phyloP scores from a whole-genome alignment of 2,888 invertebrate genomes.

The Protonemura montana region DNA sequence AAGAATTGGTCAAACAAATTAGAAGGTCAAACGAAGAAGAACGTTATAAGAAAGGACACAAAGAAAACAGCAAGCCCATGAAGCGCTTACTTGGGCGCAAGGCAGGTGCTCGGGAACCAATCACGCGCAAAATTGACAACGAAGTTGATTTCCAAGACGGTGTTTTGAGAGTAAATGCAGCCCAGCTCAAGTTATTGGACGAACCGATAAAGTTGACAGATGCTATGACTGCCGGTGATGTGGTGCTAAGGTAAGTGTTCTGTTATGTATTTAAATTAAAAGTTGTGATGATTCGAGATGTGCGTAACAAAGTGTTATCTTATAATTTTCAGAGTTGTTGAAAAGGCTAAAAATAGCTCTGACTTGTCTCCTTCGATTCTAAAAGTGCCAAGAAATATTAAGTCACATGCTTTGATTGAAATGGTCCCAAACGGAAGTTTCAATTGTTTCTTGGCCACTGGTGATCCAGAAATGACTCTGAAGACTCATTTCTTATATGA shows the following conservation, averaged over 20 bases:
- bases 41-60: conserved; percentile 47
- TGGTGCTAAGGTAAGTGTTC: conserved; percentile 58
- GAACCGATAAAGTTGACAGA: conserved; percentile 58
- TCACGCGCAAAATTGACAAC: conserved; percentile 55
- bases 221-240: conserved; percentile 60
- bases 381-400: conserved; percentile 50
- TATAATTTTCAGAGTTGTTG: conserved; percentile 51
- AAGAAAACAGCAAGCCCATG: conserved; percentile 56
- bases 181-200: conserved; percentile 56
- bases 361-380: conserved; percentile 47
- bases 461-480: conserved; percentile 57
- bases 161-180: conserved; percentile 56
- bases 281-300: no score
- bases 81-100: conserved; percentile 54
- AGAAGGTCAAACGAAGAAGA: conserved; percentile 60
- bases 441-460: conserved; percentile 57
- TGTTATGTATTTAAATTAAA: no score
- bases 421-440: conserved; percentile 56
- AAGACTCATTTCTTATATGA: conserved; percentile 61
- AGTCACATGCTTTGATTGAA: conserved; percentile 53
- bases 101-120: conserved; percentile 51
- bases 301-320: neutral
- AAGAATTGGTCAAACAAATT: conserved; percentile 72
- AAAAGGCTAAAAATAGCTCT: conserved; percentile 50
- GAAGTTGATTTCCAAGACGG: conserved; percentile 56